A percentile compares a stretch with the other conserved stretches of the same genome.
Conservation (phyloP, 2,797 vertebrate species). For the Tragelaphus eurycerus region DNA sequence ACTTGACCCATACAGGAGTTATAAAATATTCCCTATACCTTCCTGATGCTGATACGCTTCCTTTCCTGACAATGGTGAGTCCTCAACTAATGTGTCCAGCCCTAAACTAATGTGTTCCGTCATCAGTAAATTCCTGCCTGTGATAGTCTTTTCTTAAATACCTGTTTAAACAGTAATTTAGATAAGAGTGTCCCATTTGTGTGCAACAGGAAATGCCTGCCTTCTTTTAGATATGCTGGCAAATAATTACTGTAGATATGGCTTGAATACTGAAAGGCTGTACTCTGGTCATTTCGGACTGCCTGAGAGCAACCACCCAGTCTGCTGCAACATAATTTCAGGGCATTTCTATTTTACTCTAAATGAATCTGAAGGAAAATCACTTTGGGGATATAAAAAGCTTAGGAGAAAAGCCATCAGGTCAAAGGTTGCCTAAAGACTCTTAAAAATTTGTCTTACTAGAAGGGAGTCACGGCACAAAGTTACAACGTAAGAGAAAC, state of each 20-base stretch:
- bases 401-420: constrained; percentile 55
- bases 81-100: constrained; percentile 71
- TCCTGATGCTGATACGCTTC: constrained; percentile 72
- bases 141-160: constrained; percentile 80
- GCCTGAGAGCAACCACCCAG: constrained; percentile 56
- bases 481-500: neutral
- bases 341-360: constrained; percentile 49
- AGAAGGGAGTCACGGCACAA: neutral
- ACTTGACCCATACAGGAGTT: constrained; percentile 29
- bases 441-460: constrained; percentile 54
- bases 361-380: constrained; percentile 65
- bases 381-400: constrained; percentile 61
- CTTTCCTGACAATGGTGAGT: constrained; percentile 77
- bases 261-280: constrained; percentile 59
- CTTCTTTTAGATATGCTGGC: constrained; percentile 82
- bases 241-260: constrained; percentile 78
- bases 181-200: constrained; percentile 83
- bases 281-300: constrained; percentile 36
- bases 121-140: constrained; percentile 81
- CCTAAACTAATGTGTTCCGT: constrained; percentile 76
- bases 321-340: neutral
- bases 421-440: constrained; percentile 54
- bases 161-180: constrained; percentile 85
- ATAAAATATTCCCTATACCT: constrained; percentile 67
- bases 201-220: constrained; percentile 82